phyloP scores from a whole-genome alignment of 2,888 invertebrate genomes.

The Poecilobothrus nobilitatus region DNA sequence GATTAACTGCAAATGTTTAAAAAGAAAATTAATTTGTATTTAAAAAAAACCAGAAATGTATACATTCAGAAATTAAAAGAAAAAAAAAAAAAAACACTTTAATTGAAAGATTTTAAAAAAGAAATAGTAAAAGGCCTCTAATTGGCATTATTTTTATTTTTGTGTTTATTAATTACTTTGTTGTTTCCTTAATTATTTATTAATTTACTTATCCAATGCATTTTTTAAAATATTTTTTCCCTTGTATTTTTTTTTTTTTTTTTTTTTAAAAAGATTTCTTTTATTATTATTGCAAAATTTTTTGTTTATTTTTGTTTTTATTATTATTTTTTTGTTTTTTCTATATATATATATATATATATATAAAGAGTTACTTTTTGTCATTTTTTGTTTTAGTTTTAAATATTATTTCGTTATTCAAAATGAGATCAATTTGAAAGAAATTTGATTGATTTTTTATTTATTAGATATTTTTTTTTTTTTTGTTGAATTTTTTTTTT shows the following conservation, averaged over 20 bases:
- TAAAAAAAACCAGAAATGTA: too few relatives aligned
- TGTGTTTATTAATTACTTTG: neutral
- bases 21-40: too few relatives aligned
- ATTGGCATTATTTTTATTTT: neutral
- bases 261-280: neutral
- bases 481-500: neutral
- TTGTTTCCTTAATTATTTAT: neutral
- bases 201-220: neutral
- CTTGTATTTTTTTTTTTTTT: neutral
- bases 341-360: too few relatives aligned
- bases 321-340: too few relatives aligned
- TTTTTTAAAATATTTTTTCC: neutral
- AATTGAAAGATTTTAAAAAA: too few relatives aligned
- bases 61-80: too few relatives aligned
- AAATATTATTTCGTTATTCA: neutral
- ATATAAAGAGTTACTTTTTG: too few relatives aligned
- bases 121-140: neutral
- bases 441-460: neutral
- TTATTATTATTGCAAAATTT: too few relatives aligned
- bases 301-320: too few relatives aligned
- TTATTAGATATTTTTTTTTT: neutral
- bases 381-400: too few relatives aligned
- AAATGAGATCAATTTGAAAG: constrained; percentile 3
- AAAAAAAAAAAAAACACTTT: too few relatives aligned
- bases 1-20: too few relatives aligned